Base-by-base conservation (phyloP, 2,888 invertebrate species). In the Nasonia oneida region DNA sequence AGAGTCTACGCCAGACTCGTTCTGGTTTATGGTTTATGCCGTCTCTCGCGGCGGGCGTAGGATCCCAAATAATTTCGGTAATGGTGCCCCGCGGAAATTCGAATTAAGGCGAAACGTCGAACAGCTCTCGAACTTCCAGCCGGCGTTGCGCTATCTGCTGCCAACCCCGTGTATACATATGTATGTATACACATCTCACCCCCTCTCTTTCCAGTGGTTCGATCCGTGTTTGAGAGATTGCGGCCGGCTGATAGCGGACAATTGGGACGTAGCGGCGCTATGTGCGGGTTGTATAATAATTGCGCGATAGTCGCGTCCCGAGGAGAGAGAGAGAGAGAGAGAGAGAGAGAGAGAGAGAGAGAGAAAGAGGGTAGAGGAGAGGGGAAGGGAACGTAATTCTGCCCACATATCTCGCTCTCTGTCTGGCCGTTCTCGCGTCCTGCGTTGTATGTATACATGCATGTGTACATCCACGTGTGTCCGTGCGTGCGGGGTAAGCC, bases 101-200 rank as follows among this genome's bases (percentile, higher is more conserved):
- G 89, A 91, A 91, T 91, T 92, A 91, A 90, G 89, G 89, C 89
- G 87, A 90, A 89, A 90, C 88, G 90, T 88, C 87, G 88, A 88
- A 84, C 57, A 88, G 15, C 78, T 86, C 85, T 88, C 88, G 85
- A 87, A 88, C 88, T 88, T 61, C 57, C n/a, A n/a, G 23, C 53
- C 57, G 6, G 57, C 57, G 1, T 8, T 61, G 57, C 73, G 37
- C 42, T 70, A 67, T 42, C 29, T 74, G 5, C 23, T 14, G 39
- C 81, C 37, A 42, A 12, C 4, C 50, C 18, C 53, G 42, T 42
- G 0, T 42, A 42, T 12, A 47, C 12, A 33, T 78, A 18, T 37
- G 47, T 23, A 23, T 23, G 23, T 23, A 23, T 23, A 23, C 23
- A 23, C 23, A 74, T 50, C 12, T 81, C 84, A 64, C 85, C 83